Evolutionary conservation across 1,140 invertebrate species (phyloP), one percentile per base, ranked within the genome.

Genomic region (Cherax destructor): DNA sequence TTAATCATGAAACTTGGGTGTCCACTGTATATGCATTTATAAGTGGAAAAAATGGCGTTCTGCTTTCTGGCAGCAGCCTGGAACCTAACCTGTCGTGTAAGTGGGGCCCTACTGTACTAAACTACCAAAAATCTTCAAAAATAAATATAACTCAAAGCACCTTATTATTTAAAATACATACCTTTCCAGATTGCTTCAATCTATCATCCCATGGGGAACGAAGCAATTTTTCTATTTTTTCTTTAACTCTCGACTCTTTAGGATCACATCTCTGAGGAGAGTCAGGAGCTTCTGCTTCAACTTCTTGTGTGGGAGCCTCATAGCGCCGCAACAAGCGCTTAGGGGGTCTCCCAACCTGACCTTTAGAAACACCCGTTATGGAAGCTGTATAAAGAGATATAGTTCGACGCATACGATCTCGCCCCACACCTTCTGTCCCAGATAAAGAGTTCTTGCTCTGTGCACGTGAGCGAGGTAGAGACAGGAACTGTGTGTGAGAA

Each of bases 191-290:
- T 74, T 93, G 89, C 81, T 94, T 93, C 21, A 94, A 65, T 65
- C 94, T 92, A 30, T 93, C 93, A 85, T 94, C 94, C 94, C 94
- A 94, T 41, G 94, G 94, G 21, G 94, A 94, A 81, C 93, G 92
- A 30, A 94, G 83, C 61, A 94, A 87, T 83, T 94, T 93, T 85
- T 94, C 94, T 65, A 94, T 94, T 83, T 94, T 94, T 24, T 94
- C 93, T 72, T 93, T 93, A 21, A 94, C 93, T 83, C 93, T 93
- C 3, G 93, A 92, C 56, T 93, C 85, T 61, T 89, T 90, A 47
- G 80, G 91, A 49, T 89, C 86, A 24, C 81, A 91, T 13, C 76
- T 56, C 76, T 85, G 88, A 11, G 88, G 88, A 21, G 88, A 91
- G 52, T 85, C 72, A 4, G 88, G 88, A 16, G 65, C 16, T n/a